Base-by-base conservation (phyloP, 2,888 invertebrate species). In the Mesorhabditis spiculigera region DNA sequence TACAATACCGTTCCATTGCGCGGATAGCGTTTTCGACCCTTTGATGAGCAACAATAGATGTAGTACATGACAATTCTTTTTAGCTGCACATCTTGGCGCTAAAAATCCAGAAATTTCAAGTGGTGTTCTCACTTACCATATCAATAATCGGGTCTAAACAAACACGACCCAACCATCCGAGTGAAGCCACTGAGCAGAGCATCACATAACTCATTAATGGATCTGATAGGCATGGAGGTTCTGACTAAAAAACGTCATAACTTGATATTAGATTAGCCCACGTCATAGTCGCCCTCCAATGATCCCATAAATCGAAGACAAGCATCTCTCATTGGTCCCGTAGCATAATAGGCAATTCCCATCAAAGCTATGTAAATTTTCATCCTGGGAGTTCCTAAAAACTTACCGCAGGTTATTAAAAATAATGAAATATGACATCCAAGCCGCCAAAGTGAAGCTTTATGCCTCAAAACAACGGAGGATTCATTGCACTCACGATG, bases 381-480 rank as follows among this genome's bases (percentile, higher is more conserved):
- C 8, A 13, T 13, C 8, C 58, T 50, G 58, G n/a, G n/a, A 50
- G 2, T n/a, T 1, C n/a, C 3, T 50, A 50, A 50, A 50, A n/a
- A 13, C n/a, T 2, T 13, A 50, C 58, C 58, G 58, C 74, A 74
- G 4, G 74, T 72, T 10, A 63, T 45, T 13, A 72, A 69, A 50
- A 74, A 74, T 4, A 74, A 65, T 4, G 71, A 41, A 8, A 74
- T 45, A 70, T 74, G 74, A 61, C 66, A 70, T 1, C 74, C 74
- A 4, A 74, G 66, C 5, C 74, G 70, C 64, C 69, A 71, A 69
- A 74, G 69, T 28, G 28, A 28, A 1, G 28, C 28, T 28, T 28
- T 28, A 3, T 28, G 28, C 28, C 28, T 28, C 3, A 28, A 3
- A 28, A 28, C 28, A 28, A 28, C 28, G 28, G 28, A 28, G 28